A percentile compares a stretch with the other conserved stretches of the same genome.
These are phyloP conservation scores for Brienomyrus longianalis DNA, from an alignment of 2,113 vertebrate species.

Conservation along the genomic window DNA sequence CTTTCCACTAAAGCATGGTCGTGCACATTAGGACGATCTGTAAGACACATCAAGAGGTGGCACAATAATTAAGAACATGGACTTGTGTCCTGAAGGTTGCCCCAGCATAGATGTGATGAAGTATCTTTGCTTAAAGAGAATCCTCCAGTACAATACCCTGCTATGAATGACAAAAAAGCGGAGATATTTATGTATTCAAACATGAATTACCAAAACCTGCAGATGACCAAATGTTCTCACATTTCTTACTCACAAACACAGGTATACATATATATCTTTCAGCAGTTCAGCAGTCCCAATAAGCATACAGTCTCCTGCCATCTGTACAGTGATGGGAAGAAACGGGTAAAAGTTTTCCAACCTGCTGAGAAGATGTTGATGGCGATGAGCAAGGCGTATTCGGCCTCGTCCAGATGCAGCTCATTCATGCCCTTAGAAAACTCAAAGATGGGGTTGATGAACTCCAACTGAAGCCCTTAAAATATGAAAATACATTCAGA, in stretches of 20 bases:
- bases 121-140: background rate
- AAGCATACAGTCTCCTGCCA: background rate
- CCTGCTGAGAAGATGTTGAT: slow-evolving; percentile 99
- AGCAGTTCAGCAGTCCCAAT: background rate
- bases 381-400: slow-evolving; percentile 92
- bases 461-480: slow-evolving; percentile 89
- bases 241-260: background rate
- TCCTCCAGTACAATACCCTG: background rate
- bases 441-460: slow-evolving; percentile 97
- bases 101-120: background rate
- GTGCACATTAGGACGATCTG: slow-evolving; percentile 92
- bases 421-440: slow-evolving; percentile 98
- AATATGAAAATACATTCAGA: background rate
- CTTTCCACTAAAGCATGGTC: slow-evolving; percentile 89
- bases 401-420: slow-evolving; percentile 85
- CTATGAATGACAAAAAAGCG: background rate
- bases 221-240: background rate
- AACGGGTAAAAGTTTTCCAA: slow-evolving; percentile 38
- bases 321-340: background rate
- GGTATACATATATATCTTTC: background rate
- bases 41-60: background rate
- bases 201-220: background rate
- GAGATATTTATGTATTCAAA: background rate
- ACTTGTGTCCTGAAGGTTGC: background rate
- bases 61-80: background rate